These are phyloP conservation scores for Ictalurus punctatus DNA, from an alignment of 2,113 vertebrate species.

Conservation along the genomic window DNA sequence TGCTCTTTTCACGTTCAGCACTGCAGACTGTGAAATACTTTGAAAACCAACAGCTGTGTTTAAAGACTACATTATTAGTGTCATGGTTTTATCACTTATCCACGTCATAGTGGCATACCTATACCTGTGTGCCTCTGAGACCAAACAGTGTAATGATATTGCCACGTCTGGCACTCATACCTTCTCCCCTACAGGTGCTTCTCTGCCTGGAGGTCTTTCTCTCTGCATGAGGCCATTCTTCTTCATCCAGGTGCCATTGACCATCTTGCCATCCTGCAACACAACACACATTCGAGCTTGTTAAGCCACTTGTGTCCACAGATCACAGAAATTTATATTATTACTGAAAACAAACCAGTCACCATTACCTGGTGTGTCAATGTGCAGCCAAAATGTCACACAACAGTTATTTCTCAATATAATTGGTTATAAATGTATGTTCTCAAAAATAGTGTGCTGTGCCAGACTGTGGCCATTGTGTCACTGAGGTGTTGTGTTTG, in stretches of 20 bases:
- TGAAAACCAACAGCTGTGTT: background rate
- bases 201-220: constrained; percentile 72
- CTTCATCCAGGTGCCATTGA: constrained; percentile 63
- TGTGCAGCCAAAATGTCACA: background rate
- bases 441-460: background rate
- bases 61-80: background rate
- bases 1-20: background rate
- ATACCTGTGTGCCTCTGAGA: background rate
- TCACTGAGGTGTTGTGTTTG: background rate
- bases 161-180: background rate
- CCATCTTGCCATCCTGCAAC: constrained; percentile 60
- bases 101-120: background rate
- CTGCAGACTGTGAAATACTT: background rate
- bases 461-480: background rate
- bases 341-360: background rate
- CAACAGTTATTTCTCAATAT: background rate
- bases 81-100: background rate
- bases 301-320: background rate
- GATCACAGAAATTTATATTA: background rate
- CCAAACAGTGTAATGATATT: background rate
- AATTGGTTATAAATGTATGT: background rate
- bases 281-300: background rate
- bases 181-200: constrained; percentile 68
- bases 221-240: constrained; percentile 72
- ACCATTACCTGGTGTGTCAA: background rate